Percentiles rank a stretch among this genome's conserved stretches.
Evolutionary conservation across 2,113 vertebrate genomes (phyloP).

Genomic region (Psammodynastes pulverulentus): DNA sequence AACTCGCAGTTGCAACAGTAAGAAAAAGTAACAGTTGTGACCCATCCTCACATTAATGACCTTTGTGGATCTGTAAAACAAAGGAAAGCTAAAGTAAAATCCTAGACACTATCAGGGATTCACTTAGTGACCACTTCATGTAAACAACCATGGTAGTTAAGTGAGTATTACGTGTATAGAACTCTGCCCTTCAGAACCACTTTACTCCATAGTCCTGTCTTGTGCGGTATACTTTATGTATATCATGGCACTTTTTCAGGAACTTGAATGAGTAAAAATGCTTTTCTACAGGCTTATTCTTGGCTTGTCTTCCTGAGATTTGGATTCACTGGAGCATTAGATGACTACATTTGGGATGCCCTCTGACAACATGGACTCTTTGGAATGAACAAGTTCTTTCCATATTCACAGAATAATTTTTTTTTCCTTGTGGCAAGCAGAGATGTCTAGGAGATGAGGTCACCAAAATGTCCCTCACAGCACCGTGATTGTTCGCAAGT

Average conservation of each 20-base stretch:
- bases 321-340: neutral
- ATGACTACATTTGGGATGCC: rapidly evolving
- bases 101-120: neutral
- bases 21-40: neutral
- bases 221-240: neutral
- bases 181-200: neutral
- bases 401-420: conserved; percentile 25
- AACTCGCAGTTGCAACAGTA: neutral
- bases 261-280: neutral
- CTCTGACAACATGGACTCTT: rapidly evolving
- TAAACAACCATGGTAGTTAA: neutral
- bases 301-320: neutral
- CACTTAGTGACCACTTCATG: neutral
- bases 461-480: conserved; percentile 50
- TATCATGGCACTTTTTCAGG: neutral
- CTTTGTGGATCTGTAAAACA: neutral
- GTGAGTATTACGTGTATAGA: neutral
- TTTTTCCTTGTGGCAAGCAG: conserved; percentile 23
- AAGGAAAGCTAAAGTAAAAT: neutral
- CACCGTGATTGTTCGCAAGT: conserved; percentile 51
- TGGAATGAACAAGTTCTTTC: conserved; percentile 37
- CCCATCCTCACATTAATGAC: neutral
- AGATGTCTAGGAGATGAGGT: conserved; percentile 44
- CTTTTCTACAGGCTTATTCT: neutral
- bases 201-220: neutral